Conservation (phyloP, 2,113 vertebrate species). For the Cynocephalus volans region DNA sequence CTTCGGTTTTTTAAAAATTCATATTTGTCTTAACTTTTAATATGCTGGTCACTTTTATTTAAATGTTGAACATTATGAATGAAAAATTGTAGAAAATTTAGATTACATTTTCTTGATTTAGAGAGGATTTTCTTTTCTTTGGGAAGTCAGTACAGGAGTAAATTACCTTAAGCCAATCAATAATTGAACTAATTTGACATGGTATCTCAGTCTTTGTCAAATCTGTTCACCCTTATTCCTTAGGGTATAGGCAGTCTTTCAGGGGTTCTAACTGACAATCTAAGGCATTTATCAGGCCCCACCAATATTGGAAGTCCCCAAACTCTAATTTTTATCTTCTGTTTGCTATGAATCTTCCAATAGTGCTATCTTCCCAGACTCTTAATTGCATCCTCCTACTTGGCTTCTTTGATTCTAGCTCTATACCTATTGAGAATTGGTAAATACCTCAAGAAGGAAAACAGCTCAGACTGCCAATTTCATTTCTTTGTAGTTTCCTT, state of each 20-base stretch:
- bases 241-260: not conserved
- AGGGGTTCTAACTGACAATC: not conserved
- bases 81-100: not conserved
- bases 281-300: not conserved
- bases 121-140: constrained; percentile 12
- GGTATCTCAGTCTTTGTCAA: not conserved
- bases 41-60: not conserved
- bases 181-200: not conserved
- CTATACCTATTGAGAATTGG: not conserved
- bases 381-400: not conserved
- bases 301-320: not conserved
- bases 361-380: not conserved
- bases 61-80: not conserved
- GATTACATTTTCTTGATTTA: not conserved
- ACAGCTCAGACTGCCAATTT: not conserved
- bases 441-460: constrained; percentile 3
- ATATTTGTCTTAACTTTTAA: not conserved
- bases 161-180: not conserved
- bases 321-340: not conserved
- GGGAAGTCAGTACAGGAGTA: not conserved
- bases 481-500: not conserved
- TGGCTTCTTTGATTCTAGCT: not conserved
- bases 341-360: not conserved
- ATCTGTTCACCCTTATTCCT: not conserved
- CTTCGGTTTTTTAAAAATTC: not conserved